Conservation (phyloP, 2,113 vertebrate species). For the Nesoenas mayeri region DNA sequence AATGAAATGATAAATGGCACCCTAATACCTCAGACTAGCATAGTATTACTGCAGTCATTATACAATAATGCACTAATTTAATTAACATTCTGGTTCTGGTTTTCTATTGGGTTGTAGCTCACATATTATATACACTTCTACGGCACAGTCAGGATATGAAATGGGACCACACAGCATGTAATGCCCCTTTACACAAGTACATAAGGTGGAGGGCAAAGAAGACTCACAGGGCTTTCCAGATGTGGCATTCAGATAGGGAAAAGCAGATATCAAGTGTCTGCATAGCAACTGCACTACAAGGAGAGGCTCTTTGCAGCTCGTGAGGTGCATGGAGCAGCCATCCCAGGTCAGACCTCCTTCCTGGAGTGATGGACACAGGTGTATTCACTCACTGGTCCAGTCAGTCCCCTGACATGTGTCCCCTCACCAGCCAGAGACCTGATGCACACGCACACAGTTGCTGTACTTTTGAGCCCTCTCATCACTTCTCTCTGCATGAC, state of each 20-base stretch:
- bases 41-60: background rate
- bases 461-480: background rate
- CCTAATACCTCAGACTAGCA: background rate
- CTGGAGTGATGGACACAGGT: background rate
- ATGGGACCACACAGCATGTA: background rate
- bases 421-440: background rate
- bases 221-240: background rate
- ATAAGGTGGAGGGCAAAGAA: background rate
- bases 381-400: background rate
- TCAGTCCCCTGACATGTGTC: background rate
- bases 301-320: background rate
- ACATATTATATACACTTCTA: background rate
- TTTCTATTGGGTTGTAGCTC: background rate
- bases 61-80: background rate
- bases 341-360: background rate
- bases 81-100: background rate
- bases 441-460: too few relatives aligned
- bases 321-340: background rate
- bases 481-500: background rate
- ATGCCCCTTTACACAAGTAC: background rate
- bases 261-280: background rate
- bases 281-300: background rate
- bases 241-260: rapidly evolving
- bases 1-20: background rate
- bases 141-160: background rate